Evolutionary conservation across 2,113 vertebrate species (phyloP).

Genomic region (Calyptommatus sinebrachiatus): DNA sequence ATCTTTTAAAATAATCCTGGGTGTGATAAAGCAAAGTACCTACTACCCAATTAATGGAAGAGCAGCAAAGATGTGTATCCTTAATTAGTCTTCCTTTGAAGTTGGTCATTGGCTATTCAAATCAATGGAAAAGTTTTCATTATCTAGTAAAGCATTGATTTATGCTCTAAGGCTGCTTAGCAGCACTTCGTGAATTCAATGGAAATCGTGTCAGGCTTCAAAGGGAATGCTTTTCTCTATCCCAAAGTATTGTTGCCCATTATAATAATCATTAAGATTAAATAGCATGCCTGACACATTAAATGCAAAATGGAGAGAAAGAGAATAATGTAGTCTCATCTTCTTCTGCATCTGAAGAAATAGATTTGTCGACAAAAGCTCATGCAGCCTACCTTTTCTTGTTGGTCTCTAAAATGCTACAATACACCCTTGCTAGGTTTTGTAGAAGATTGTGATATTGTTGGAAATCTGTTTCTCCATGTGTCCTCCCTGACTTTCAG

Average conservation of each 20-base stretch:
- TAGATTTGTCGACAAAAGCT: too few species aligned
- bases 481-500: too few species aligned
- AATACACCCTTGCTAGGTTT: too few species aligned
- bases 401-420: too few species aligned
- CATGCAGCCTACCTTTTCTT: too few species aligned
- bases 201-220: background rate
- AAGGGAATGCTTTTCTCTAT: background rate
- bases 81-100: background rate
- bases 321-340: too few species aligned
- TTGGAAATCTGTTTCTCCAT: too few species aligned
- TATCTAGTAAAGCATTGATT: background rate
- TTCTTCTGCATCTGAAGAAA: too few species aligned
- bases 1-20: background rate
- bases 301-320: too few species aligned
- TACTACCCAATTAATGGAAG: conserved; percentile 9
- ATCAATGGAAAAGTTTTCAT: background rate
- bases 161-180: background rate
- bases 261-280: background rate
- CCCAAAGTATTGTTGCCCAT: background rate
- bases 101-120: background rate
- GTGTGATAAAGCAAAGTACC: background rate
- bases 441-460: too few species aligned
- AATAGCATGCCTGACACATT: background rate
- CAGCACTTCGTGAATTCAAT: background rate
- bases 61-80: background rate